Base-by-base conservation (phyloP, 2,888 invertebrate genomes). In the Drosophila macrothrix region DNA sequence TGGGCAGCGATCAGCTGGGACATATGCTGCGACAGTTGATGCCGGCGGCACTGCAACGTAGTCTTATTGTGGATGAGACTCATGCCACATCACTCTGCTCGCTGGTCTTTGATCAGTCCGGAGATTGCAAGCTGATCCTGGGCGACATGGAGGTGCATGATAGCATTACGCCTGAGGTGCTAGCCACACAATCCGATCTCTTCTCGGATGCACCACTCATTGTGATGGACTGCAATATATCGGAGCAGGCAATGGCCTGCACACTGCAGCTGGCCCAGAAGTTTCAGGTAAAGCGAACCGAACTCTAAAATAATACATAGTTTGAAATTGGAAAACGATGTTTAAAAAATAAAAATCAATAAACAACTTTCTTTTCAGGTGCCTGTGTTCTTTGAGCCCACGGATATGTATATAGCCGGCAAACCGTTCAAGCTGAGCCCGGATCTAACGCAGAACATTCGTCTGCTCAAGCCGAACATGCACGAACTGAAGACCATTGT, bases 371-470 rank as follows among this genome's bases (percentile, higher is more conserved):
- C n/a, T 43, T 22, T 31, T 70, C 90, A 94, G 43, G 95, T 96
- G 88, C 97, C 97, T 96, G 98, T 98, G 10, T 97, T 97, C 94
- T 98, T 96, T 92, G 98, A 98, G 92, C 98, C 98, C 1, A 98
- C 98, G 0, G 98, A 98, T 89, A 94, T 96, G 86, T 94, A 95
- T 80, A 96, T 97, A 91, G 96, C 97, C 0, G 92, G 93, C 0
- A 97, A 96, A 92, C 95, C 96, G 31, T 96, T 97, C 75, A 86
- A 93, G 1, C 71, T 93, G n/a, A 52, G 79, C 0, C 25, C 43
- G 3, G 61, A 79, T 3, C 76, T 93, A 0, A 90, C 90, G 0
- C 78, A 85, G 9, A 78, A 90, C 68, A 93, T 93, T 19, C 91
- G 92, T 41, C 95, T 96, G 82, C 94, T 96, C 9, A 97, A 97